These are phyloP conservation scores for Pholis gunnellus DNA, from an alignment of 2,113 vertebrate species.

Conservation along the genomic window DNA sequence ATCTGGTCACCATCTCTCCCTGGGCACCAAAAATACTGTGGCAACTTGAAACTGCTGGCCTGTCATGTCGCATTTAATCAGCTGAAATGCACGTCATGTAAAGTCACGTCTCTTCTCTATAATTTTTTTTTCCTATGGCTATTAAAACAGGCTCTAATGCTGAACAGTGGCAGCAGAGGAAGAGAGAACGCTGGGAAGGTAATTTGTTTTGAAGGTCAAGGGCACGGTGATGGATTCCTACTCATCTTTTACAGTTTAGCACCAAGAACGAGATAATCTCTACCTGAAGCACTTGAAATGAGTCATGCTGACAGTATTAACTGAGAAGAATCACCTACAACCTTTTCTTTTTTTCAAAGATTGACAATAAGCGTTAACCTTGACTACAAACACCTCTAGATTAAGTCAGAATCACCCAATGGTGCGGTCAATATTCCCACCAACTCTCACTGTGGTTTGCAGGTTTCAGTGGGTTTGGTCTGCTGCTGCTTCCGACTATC, in stretches of 20 bases:
- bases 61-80: slow-evolving; percentile 41
- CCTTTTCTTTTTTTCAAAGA: neutral
- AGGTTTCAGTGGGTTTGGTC: neutral
- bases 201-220: slow-evolving; percentile 62
- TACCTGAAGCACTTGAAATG: slow-evolving; percentile 43
- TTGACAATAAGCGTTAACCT: slow-evolving; percentile 54
- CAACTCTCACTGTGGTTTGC: neutral
- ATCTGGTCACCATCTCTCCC: slow-evolving; percentile 28
- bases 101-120: slow-evolving; percentile 33
- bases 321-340: slow-evolving; percentile 11
- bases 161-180: slow-evolving; percentile 7
- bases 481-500: neutral
- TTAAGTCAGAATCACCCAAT: slow-evolving; percentile 38
- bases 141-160: slow-evolving; percentile 33
- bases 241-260: slow-evolving; percentile 46
- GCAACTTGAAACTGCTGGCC: slow-evolving; percentile 33
- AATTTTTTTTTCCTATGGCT: slow-evolving; percentile 35
- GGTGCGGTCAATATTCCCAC: slow-evolving; percentile 1
- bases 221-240: slow-evolving; percentile 27
- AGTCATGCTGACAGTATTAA: slow-evolving; percentile 53
- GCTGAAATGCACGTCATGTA: slow-evolving; percentile 6
- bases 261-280: slow-evolving; percentile 40
- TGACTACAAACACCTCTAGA: slow-evolving; percentile 38
- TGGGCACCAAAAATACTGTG: slow-evolving; percentile 22
- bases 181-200: slow-evolving; percentile 16